phyloP scores from a whole-genome alignment of 2,113 vertebrate genomes.

The Phoenicopterus ruber region DNA sequence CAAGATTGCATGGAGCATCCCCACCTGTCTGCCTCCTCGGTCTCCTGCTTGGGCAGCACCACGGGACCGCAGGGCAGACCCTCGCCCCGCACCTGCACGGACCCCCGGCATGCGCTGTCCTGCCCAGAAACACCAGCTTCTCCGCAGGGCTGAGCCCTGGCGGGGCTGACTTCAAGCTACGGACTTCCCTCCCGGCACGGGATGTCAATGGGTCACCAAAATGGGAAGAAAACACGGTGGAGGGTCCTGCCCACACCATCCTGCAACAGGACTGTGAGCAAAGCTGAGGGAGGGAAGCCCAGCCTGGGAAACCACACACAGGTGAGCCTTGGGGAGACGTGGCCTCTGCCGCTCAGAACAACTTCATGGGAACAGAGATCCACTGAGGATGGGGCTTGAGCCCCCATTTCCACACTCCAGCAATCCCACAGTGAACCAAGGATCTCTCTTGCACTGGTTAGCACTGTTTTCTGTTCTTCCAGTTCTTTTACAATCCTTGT shows the following conservation, averaged over 20 bases:
- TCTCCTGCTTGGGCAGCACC: not conserved
- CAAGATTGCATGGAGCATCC: not conserved
- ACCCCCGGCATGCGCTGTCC: not conserved
- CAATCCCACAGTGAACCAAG: not conserved
- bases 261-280: not conserved
- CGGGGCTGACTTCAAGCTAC: no score
- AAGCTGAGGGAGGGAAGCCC: not conserved
- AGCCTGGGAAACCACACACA: not conserved
- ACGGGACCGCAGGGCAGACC: not conserved
- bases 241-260: not conserved
- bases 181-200: rapidly evolving
- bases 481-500: not conserved
- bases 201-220: not conserved
- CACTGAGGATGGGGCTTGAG: not conserved
- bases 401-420: not conserved
- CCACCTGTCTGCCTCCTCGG: not conserved
- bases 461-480: not conserved
- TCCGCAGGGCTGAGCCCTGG: not conserved
- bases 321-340: not conserved
- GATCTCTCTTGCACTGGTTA: not conserved
- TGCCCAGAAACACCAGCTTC: not conserved
- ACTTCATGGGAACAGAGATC: not conserved
- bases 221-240: not conserved
- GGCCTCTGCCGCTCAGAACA: not conserved
- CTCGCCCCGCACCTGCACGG: rapidly evolving